These are phyloP conservation scores for Cynaeus angustus DNA, from an alignment of 2,888 invertebrate species.

Conservation along the genomic window DNA sequence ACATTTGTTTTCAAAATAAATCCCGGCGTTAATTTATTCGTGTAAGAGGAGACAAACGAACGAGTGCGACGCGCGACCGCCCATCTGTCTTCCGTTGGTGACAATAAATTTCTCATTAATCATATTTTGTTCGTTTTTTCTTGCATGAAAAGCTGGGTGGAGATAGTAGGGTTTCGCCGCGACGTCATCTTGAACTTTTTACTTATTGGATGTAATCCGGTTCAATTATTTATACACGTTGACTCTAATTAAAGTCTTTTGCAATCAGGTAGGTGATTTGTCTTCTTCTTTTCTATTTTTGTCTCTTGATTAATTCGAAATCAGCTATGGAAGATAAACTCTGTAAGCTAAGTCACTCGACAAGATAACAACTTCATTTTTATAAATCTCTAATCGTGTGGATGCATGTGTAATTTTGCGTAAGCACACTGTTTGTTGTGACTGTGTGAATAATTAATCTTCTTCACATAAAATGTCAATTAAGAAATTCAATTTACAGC, in stretches of 20 bases:
- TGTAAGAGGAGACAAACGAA: constrained; percentile 49
- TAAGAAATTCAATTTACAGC: not conserved
- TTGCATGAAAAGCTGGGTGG: not conserved
- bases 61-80: constrained; percentile 46
- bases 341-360: not conserved
- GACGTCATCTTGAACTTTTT: not conserved
- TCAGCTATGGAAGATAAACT: not conserved
- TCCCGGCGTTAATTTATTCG: constrained; percentile 57
- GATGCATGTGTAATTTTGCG: not conserved
- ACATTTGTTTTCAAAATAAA: constrained; percentile 60
- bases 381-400: not conserved
- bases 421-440: not conserved
- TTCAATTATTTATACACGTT: constrained; percentile 7
- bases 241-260: constrained; percentile 7
- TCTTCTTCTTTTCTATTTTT: constrained; percentile 1
- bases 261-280: constrained; percentile 1
- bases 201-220: constrained; percentile 9
- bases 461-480: constrained; percentile 1
- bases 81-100: constrained; percentile 47
- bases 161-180: not conserved
- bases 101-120: constrained; percentile 51
- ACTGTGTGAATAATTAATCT: constrained; percentile 1
- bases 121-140: constrained; percentile 44
- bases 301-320: constrained; percentile 10
- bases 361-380: not conserved